Conservation (phyloP, 1,140 invertebrate genomes). For the Drosophila jambulina region DNA sequence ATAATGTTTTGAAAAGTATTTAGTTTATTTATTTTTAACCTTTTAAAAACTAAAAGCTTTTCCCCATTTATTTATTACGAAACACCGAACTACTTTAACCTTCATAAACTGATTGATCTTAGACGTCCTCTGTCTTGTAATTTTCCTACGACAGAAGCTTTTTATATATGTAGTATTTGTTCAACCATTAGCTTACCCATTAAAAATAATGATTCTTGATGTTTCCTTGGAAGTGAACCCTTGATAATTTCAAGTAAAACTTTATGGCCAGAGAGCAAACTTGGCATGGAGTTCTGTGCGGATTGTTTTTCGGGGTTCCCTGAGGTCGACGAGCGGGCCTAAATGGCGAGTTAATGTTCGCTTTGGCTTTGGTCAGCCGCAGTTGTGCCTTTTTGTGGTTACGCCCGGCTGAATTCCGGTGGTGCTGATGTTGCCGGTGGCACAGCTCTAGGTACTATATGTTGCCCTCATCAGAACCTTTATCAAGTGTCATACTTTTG, state of each 20-base stretch:
- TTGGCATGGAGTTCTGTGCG: constrained; percentile 18
- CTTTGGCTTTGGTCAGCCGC: constrained; percentile 47
- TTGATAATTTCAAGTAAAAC: constrained; percentile 29
- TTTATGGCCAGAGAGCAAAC: constrained; percentile 33
- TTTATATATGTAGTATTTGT: background rate
- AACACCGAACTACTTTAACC: constrained; percentile 13
- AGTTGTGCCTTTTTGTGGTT: constrained; percentile 57
- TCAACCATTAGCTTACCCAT: constrained; percentile 27
- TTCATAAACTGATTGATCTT: constrained; percentile 34
- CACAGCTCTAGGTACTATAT: constrained; percentile 27
- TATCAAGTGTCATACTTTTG: constrained; percentile 66
- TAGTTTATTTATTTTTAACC: background rate
- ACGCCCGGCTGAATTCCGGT: constrained; percentile 63
- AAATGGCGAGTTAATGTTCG: constrained; percentile 71
- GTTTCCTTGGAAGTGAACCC: constrained; percentile 48
- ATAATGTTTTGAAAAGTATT: background rate
- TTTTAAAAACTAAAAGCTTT: background rate
- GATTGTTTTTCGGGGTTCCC: constrained; percentile 27
- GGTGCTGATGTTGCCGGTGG: constrained; percentile 40
- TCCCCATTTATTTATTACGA: constrained; percentile 2
- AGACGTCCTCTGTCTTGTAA: constrained; percentile 12
- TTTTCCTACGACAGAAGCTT: constrained; percentile 5
- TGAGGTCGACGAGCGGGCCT: constrained; percentile 45
- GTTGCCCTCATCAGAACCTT: constrained; percentile 58
- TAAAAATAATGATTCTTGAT: constrained; percentile 39